phyloP scores from a whole-genome alignment of 2,888 invertebrate genomes.

The Ophion obscuratus region DNA sequence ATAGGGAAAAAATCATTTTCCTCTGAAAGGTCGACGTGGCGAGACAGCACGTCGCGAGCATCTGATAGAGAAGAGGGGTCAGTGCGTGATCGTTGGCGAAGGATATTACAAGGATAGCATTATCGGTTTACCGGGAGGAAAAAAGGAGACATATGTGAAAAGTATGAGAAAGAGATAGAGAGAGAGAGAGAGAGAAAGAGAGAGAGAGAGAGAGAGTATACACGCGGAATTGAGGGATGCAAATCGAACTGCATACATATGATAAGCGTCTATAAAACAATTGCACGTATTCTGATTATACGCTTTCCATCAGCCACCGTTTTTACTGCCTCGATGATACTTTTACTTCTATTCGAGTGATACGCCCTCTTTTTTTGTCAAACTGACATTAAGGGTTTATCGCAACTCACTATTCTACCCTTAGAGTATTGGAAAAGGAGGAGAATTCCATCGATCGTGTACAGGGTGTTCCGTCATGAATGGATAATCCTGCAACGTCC shows the following conservation, averaged over 20 bases:
- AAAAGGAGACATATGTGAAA: neutral
- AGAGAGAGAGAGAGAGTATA: conserved; percentile 20
- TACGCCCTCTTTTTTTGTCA: neutral
- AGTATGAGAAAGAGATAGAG: conserved; percentile 18
- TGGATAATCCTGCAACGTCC: too few relatives aligned
- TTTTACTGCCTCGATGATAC: conserved; percentile 7
- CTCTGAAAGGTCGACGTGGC: conserved; percentile 8
- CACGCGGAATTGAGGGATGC: conserved; percentile 36
- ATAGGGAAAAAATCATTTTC: conserved; percentile 1
- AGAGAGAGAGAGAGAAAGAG: conserved; percentile 36
- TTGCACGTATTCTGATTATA: conserved; percentile 38
- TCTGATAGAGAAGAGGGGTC: conserved; percentile 24
- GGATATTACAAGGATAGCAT: conserved; percentile 43
- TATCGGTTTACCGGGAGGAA: conserved; percentile 10
- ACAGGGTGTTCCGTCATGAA: neutral
- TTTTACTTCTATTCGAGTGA: neutral
- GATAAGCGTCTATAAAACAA: conserved; percentile 4
- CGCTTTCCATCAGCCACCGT: conserved; percentile 16
- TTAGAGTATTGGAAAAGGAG: neutral
- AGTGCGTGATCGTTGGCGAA: conserved; percentile 48
- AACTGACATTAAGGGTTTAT: neutral
- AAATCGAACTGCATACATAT: conserved; percentile 4
- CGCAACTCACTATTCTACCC: neutral
- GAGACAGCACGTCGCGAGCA: conserved; percentile 39
- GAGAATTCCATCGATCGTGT: neutral